A percentile compares a stretch with the other conserved stretches of the same genome.
These are phyloP conservation scores for Cossypha polioptera DNA, from an alignment of 2,797 vertebrate species.

Conservation along the genomic window DNA sequence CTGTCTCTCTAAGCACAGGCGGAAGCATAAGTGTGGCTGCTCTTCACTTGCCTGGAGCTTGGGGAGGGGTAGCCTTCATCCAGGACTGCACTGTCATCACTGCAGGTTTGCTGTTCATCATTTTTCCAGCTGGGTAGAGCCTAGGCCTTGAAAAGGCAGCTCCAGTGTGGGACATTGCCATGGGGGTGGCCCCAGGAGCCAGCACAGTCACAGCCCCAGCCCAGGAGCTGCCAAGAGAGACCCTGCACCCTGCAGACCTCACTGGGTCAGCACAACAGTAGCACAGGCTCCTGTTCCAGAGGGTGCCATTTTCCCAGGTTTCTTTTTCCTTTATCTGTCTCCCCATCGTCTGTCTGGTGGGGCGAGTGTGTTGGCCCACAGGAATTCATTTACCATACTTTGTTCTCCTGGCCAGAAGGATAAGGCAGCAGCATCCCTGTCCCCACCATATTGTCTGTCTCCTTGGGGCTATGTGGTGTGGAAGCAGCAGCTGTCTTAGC, in stretches of 20 bases:
- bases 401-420: background rate
- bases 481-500: background rate
- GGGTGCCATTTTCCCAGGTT: background rate
- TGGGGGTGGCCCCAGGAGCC: background rate
- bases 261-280: rapidly evolving
- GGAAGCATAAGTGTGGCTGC: rapidly evolving
- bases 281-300: rapidly evolving
- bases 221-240: rapidly evolving
- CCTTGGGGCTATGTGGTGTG: background rate
- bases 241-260: background rate
- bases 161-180: background rate
- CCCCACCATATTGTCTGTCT: background rate
- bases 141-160: background rate
- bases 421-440: rapidly evolving
- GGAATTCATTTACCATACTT: background rate
- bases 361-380: rapidly evolving
- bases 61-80: rapidly evolving
- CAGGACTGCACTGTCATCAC: no score
- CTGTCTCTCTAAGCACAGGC: background rate
- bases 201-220: rapidly evolving
- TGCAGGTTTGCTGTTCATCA: background rate
- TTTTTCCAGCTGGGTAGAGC: background rate
- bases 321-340: background rate
- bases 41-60: background rate
- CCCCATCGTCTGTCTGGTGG: rapidly evolving